These are phyloP conservation scores for Rostrhamus sociabilis DNA, from an alignment of 2,797 vertebrate genomes.

Conservation along the genomic window DNA sequence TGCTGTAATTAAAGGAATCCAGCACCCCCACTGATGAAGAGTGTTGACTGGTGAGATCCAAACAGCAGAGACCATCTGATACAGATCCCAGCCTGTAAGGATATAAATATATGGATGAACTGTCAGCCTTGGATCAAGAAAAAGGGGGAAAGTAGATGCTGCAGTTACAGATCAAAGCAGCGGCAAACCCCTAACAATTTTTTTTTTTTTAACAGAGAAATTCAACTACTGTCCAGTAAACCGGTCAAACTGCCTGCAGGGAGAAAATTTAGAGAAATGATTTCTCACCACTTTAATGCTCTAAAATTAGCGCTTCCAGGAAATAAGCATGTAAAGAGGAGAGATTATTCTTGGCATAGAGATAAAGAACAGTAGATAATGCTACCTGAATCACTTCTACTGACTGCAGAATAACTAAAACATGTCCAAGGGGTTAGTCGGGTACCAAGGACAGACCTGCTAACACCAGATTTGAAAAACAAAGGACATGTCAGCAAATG, in stretches of 20 bases:
- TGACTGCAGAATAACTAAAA: background rate
- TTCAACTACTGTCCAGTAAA: background rate
- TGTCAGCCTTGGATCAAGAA: slow-evolving; percentile 3
- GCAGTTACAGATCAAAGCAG: slow-evolving; percentile 24
- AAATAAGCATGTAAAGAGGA: background rate
- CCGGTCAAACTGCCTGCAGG: background rate
- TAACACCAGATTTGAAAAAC: slow-evolving; percentile 14
- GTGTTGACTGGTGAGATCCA: background rate
- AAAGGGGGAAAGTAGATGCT: background rate
- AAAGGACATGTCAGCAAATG: slow-evolving; percentile 38
- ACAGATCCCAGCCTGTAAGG: background rate
- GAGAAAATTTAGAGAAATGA: background rate
- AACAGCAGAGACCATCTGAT: background rate
- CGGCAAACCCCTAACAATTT: background rate
- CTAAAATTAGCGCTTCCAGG: slow-evolving; percentile 6
- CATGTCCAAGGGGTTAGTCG: background rate
- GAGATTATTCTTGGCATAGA: background rate
- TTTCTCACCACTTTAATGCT: background rate
- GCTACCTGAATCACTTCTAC: background rate
- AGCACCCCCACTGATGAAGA: background rate
- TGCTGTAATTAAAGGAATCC: background rate
- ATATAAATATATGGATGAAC: slow-evolving; percentile 35
- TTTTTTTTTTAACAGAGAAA: background rate
- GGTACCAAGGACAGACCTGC: background rate
- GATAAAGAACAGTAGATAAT: background rate